Evolutionary conservation across 2,113 vertebrate species (phyloP).

Genomic region (Jacana jacana): DNA sequence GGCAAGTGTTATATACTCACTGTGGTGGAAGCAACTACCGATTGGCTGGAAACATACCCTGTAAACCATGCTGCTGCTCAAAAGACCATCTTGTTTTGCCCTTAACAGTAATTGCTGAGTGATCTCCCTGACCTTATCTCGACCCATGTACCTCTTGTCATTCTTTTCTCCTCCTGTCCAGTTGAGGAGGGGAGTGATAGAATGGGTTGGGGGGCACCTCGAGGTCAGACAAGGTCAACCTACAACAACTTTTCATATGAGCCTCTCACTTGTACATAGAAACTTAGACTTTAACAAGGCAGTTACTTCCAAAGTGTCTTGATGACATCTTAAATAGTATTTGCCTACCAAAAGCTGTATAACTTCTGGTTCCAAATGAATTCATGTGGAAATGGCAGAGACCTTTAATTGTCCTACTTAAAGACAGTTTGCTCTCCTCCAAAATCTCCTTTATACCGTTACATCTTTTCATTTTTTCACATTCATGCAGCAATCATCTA

Average conservation of each 20-base stretch:
- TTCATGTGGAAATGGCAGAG: not conserved
- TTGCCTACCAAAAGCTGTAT: not conserved
- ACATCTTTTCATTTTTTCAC: not conserved
- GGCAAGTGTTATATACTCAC: not conserved
- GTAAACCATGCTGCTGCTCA: not conserved
- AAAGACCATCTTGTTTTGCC: not conserved
- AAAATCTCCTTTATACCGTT: not conserved
- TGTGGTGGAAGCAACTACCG: not conserved
- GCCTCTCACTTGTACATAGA: not conserved
- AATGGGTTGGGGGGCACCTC: not conserved
- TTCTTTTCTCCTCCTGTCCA: not conserved
- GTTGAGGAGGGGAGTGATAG: not conserved
- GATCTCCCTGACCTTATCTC: not conserved
- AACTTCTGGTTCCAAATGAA: not conserved
- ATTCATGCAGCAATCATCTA: not conserved
- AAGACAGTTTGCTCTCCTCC: not conserved
- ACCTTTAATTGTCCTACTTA: not conserved
- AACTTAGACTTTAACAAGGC: not conserved
- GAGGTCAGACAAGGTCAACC: not conserved
- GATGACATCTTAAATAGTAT: not conserved
- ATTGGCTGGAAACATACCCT: not conserved
- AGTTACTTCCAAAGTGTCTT: not conserved
- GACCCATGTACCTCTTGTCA: accelerated
- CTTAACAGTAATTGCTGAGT: accelerated
- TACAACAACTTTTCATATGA: not conserved